These are phyloP conservation scores for Chaetophractus vellerosus DNA, from an alignment of 2,797 vertebrate species.

Conservation along the genomic window DNA sequence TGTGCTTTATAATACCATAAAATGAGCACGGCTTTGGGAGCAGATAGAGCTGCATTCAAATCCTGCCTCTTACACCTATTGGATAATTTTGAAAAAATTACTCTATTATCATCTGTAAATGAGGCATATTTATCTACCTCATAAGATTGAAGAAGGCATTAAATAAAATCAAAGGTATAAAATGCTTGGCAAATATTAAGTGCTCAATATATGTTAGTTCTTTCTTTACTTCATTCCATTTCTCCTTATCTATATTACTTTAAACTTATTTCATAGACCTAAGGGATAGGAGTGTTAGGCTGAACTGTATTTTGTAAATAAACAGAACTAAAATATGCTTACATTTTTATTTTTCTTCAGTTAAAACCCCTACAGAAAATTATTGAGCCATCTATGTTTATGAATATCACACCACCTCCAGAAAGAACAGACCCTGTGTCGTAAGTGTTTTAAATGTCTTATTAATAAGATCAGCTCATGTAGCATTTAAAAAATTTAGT, in stretches of 20 bases:
- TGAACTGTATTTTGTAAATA: slow-evolving; percentile 3
- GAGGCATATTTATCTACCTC: neutral
- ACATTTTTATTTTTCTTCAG: slow-evolving; percentile 82
- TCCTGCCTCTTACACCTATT: neutral
- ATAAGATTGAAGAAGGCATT: slow-evolving; percentile 12
- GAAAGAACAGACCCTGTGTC: slow-evolving; percentile 80
- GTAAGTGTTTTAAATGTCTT: slow-evolving; percentile 78
- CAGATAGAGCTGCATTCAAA: neutral
- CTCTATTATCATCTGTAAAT: slow-evolving; percentile 11
- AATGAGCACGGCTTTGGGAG: neutral
- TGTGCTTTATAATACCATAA: neutral
- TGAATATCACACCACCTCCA: slow-evolving; percentile 83
- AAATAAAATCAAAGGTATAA: slow-evolving; percentile 42
- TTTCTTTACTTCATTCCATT: slow-evolving; percentile 36
- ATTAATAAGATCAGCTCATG: neutral
- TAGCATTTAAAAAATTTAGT: neutral
- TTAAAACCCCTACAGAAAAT: slow-evolving; percentile 85
- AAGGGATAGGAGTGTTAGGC: neutral
- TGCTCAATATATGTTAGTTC: neutral
- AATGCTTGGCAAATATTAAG: slow-evolving; percentile 36
- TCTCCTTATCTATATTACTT: neutral
- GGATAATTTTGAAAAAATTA: neutral
- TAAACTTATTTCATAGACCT: neutral
- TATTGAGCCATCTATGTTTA: slow-evolving; percentile 86
- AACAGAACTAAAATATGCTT: slow-evolving; percentile 63